A percentile compares a stretch with the other conserved stretches of the same genome.
Evolutionary conservation across 2,113 vertebrate species (phyloP).

Genomic region (Sinocyclocheilus rhinocerous): DNA sequence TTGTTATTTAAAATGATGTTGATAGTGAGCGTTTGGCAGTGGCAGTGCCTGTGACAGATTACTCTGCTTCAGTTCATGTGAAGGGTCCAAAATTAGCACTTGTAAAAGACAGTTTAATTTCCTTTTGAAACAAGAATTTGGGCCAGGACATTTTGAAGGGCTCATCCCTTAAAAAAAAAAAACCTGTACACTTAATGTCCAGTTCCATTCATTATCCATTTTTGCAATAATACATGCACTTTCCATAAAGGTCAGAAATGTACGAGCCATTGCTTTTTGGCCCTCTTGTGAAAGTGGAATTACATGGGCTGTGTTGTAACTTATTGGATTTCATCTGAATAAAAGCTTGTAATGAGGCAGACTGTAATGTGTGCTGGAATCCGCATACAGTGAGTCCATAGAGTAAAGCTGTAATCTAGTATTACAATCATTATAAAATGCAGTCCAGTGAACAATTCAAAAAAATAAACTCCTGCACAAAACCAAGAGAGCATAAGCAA

Average conservation of each 20-base stretch:
- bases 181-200: background rate
- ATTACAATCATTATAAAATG: background rate
- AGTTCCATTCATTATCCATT: background rate
- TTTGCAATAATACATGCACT: background rate
- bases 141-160: background rate
- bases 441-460: background rate
- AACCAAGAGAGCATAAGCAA: background rate
- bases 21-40: constrained; percentile 5
- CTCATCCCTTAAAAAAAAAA: background rate
- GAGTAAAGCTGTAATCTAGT: background rate
- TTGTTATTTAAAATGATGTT: background rate
- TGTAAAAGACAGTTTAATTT: constrained; percentile 3
- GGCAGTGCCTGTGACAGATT: constrained; percentile 5
- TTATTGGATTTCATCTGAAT: constrained; percentile 19
- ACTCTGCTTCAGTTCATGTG: background rate
- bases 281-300: background rate
- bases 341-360: constrained; percentile 7
- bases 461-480: background rate
- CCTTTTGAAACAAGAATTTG: background rate
- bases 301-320: background rate
- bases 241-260: background rate
- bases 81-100: background rate
- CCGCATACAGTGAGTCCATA: background rate
- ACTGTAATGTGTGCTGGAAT: constrained; percentile 16
- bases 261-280: background rate